A percentile compares a stretch with the other conserved stretches of the same genome.
phyloP scores from a whole-genome alignment of 2,113 vertebrate species.

The Periophthalmus modestus region DNA sequence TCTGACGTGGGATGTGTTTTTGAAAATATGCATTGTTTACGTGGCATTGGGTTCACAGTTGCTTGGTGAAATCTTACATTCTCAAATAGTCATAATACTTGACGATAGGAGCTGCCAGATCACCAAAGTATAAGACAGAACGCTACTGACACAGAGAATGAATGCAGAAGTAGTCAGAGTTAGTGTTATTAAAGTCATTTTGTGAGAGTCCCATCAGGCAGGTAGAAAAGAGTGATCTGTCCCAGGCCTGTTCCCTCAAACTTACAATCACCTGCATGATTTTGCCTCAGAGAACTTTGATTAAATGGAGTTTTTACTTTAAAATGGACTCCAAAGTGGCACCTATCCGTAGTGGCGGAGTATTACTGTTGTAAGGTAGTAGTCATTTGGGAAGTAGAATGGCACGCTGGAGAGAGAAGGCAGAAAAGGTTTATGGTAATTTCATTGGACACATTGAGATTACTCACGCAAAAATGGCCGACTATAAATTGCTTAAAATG shows the following conservation, averaged over 20 bases:
- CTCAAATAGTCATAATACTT: constrained; percentile 64
- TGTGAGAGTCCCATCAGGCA: constrained; percentile 18
- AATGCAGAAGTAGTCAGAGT: constrained; percentile 6
- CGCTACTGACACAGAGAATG: constrained; percentile 45
- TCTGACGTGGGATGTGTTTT: constrained; percentile 1
- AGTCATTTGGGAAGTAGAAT: not conserved
- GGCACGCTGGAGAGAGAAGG: not conserved
- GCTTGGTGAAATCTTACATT: constrained; percentile 50
- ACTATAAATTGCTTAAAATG: not conserved
- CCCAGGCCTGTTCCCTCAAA: constrained; percentile 11
- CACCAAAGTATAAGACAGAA: constrained; percentile 51
- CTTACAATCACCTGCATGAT: constrained; percentile 14
- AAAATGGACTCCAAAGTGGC: constrained; percentile 5
- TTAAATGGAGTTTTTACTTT: constrained; percentile 12
- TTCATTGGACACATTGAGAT: not conserved
- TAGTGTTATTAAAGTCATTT: constrained; percentile 29
- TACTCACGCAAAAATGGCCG: not conserved
- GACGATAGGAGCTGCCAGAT: constrained; percentile 56
- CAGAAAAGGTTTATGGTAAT: constrained; percentile 3
- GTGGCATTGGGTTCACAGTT: constrained; percentile 41
- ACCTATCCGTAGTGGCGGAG: not conserved
- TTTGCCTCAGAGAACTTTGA: constrained; percentile 25
- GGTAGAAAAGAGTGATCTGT: constrained; percentile 19
- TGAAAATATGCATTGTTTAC: constrained; percentile 25
- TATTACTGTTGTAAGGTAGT: not conserved